Evolutionary conservation across 2,888 invertebrate genomes (phyloP), one percentile per base, ranked within the genome.

Genomic region (Biston stratarius): DNA sequence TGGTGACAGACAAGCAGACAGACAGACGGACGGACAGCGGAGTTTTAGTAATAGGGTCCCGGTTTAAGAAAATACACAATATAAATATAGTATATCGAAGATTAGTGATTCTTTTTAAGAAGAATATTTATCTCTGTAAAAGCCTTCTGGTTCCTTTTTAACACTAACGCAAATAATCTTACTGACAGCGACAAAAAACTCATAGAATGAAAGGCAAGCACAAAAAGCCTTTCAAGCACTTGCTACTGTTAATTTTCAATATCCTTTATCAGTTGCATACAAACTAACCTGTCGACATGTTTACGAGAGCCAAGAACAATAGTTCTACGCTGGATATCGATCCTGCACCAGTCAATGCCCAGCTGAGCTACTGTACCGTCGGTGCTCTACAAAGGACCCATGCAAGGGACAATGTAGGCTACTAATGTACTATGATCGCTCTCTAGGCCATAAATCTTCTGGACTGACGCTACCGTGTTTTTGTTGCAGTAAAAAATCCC

Each of bases 381-480:
- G 79, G 77, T 76, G 51, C 10, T 15, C 70, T 47, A 88, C 89
- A 91, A 90, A 88, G 87, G 74, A 83, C 86, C 81, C 93, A 90
- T 87, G 88, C 81, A 76, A 91, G 71, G 91, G 83, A 93, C 91
- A 93, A 92, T 85, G 81, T 77, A 69, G 61, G 72, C 81, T 91
- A 90, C 93, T 94, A 92, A 94, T 94, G 92, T 83, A 84, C 87
- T 88, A 92, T 94, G 93, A 94, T 94, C 91, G 86, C 77, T 82
- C 40, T 82, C 79, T 85, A 77, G 79, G 84, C 84, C 92, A 91
- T 94, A 94, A 94, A 94, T 94, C 92, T 90, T 80, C 65, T 70
- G 61, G 71, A 70, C 36, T 66, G 56, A 62, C 36, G 84, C 83
- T 85, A 80, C 84, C 80, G 83, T 71, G 80, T 88, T 88, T 88